These are phyloP conservation scores for Lithophane leautieri DNA, from an alignment of 2,888 invertebrate genomes.

Conservation along the genomic window DNA sequence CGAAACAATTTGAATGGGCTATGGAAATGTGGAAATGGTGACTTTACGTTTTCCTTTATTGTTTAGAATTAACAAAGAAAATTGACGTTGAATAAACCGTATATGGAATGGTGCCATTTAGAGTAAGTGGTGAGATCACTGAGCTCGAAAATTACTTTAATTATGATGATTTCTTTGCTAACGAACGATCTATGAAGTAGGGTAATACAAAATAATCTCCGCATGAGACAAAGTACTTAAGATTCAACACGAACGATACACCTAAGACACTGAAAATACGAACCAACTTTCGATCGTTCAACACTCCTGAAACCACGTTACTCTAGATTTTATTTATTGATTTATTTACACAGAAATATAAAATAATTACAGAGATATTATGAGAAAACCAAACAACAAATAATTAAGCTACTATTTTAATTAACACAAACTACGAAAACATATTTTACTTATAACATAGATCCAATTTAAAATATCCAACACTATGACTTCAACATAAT, in stretches of 20 bases:
- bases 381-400: neutral
- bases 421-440: neutral
- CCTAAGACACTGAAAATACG: no score
- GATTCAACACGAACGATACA: neutral
- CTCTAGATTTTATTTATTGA: neutral
- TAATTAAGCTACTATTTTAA: neutral
- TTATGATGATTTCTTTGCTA: neutral
- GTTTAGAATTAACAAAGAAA: slow-evolving; percentile 5
- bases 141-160: neutral
- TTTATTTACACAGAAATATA: neutral
- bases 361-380: no score
- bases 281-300: neutral
- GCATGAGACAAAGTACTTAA: neutral
- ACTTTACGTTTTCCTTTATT: slow-evolving; percentile 29
- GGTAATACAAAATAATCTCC: neutral
- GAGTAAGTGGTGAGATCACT: neutral
- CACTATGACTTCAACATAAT: slow-evolving; percentile 47
- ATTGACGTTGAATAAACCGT: slow-evolving; percentile 12
- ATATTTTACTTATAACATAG: neutral
- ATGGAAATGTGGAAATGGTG: slow-evolving; percentile 36
- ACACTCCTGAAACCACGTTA: no score
- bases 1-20: slow-evolving; percentile 38
- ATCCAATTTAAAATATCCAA: neutral
- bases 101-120: neutral
- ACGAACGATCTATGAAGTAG: neutral